Evolutionary conservation across 2,113 vertebrate genomes (phyloP).

Genomic region (Astatotilapia flaviijosephi): DNA sequence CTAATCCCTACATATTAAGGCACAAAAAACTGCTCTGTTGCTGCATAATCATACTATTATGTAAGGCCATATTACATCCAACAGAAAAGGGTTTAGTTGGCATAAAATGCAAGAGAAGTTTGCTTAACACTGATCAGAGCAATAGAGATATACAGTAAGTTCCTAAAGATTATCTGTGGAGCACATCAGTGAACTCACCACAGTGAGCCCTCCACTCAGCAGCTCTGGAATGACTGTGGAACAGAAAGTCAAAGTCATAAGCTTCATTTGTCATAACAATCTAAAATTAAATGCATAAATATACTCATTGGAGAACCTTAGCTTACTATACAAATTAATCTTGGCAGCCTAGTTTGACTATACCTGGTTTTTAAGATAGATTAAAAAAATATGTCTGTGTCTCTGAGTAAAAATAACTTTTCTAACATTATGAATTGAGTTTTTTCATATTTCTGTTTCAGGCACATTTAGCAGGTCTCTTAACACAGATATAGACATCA

Average conservation of each 20-base stretch:
- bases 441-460: not conserved
- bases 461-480: not conserved
- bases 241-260: not conserved
- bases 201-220: not conserved
- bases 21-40: not conserved
- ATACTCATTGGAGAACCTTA: not conserved
- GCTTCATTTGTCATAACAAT: not conserved
- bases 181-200: not conserved
- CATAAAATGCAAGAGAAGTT: not conserved
- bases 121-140: not conserved
- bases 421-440: not conserved
- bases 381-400: not conserved
- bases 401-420: not conserved
- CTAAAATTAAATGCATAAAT: not conserved
- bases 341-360: not conserved
- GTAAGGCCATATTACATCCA: not conserved
- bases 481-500: not conserved
- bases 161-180: not conserved
- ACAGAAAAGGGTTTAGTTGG: not conserved
- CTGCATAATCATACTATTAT: not conserved
- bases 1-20: not conserved
- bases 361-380: not conserved
- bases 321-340: not conserved
- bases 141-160: not conserved
- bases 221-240: not conserved